Evolutionary conservation across 2,797 vertebrate species (phyloP).

Genomic region (Tadarida brasiliensis): DNA sequence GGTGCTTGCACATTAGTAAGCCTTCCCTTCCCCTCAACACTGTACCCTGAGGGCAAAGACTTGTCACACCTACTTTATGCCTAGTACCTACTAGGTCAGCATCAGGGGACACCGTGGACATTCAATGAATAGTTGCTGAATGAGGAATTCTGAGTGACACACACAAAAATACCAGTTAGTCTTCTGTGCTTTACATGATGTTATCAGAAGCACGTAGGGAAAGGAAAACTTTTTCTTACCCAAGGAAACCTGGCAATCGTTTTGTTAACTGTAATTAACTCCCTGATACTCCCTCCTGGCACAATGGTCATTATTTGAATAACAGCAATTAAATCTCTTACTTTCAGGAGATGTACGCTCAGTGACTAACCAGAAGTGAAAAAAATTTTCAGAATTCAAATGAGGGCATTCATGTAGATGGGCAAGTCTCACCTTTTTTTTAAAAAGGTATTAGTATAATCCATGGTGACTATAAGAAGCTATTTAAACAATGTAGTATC

Average conservation of each 20-base stretch:
- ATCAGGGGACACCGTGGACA: not conserved
- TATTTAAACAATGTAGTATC: not conserved
- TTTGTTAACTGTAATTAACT: conserved; percentile 61
- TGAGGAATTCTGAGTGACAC: not conserved
- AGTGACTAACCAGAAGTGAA: conserved; percentile 23
- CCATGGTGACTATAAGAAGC: not conserved
- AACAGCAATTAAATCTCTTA: not conserved
- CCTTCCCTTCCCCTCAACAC: not conserved
- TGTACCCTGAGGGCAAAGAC: not conserved
- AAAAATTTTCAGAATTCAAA: conserved; percentile 51
- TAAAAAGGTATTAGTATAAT: not conserved
- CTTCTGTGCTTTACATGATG: not conserved
- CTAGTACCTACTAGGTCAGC: not conserved
- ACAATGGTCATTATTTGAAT: conserved; percentile 60
- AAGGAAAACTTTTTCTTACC: conserved; percentile 59
- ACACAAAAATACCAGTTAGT: conserved; percentile 18
- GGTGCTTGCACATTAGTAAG: not conserved
- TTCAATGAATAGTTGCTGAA: conserved; percentile 28
- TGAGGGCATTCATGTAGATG: not conserved
- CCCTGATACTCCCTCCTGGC: conserved; percentile 27
- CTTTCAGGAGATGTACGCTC: conserved; percentile 50
- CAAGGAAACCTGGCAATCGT: conserved; percentile 59
- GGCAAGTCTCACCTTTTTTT: not conserved
- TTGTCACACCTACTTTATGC: not conserved
- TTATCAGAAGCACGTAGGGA: not conserved